Percentiles rank a stretch among this genome's conserved stretches.
Conservation (phyloP, 2,113 vertebrate genomes). For the Numida meleagris region DNA sequence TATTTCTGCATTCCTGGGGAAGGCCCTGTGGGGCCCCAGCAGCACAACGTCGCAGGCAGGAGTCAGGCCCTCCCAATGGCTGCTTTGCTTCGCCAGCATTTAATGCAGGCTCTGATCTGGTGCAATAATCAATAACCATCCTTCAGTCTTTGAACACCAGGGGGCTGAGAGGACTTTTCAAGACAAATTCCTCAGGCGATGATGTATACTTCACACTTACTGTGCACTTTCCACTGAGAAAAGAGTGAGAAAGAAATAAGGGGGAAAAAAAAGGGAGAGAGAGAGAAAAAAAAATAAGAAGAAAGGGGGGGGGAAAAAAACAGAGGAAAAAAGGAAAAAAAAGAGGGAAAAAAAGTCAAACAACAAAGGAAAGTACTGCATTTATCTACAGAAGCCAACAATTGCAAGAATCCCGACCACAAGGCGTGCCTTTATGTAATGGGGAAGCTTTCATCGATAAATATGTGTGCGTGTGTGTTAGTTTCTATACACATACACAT, state of each 20-base stretch:
- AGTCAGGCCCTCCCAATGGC: background rate
- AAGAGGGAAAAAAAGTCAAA: no score
- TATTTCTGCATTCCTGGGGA: background rate
- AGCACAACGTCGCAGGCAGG: background rate
- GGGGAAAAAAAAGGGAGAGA: fast-evolving
- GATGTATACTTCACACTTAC: conserved; percentile 72
- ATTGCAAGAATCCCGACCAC: background rate
- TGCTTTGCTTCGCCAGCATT: background rate
- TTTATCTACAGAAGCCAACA: background rate
- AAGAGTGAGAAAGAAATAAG: background rate
- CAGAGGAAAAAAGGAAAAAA: no score
- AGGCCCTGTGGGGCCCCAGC: background rate
- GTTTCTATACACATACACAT: background rate
- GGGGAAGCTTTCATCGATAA: background rate
- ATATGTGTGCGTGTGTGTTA: no score
- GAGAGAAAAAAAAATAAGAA: fast-evolving
- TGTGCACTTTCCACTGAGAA: conserved; percentile 45
- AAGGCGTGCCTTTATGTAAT: background rate
- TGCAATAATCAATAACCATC: conserved; percentile 8
- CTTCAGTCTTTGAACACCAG: conserved; percentile 33
- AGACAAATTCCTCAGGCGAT: conserved; percentile 44
- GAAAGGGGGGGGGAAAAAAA: no score
- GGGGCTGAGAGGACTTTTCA: conserved; percentile 63
- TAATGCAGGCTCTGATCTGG: background rate
- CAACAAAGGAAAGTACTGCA: background rate